These are phyloP conservation scores for Ptycholaimellus sp. DNA, from an alignment of 2,888 invertebrate genomes.

Conservation along the genomic window DNA sequence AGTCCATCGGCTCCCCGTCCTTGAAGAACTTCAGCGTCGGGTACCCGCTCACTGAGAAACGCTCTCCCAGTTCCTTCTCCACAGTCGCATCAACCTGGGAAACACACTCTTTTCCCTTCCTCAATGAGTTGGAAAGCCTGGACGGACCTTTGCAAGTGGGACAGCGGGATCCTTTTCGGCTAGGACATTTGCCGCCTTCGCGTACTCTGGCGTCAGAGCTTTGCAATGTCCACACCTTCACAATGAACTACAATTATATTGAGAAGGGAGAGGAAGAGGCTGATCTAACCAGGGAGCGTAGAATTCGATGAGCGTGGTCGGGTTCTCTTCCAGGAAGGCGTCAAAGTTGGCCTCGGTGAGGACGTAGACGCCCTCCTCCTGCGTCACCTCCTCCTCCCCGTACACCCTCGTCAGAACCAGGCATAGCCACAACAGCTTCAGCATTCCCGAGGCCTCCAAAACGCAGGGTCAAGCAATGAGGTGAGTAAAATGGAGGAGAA, in stretches of 20 bases:
- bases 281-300: constrained; percentile 36
- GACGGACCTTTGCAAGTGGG: constrained; percentile 14
- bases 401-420: no score
- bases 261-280: background rate
- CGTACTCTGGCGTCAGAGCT: constrained; percentile 31
- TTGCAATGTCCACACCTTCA: constrained; percentile 35
- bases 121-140: background rate
- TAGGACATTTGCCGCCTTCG: constrained; percentile 30
- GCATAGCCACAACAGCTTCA: no score
- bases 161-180: constrained; percentile 7
- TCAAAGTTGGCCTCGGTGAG: constrained; percentile 23
- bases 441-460: no score
- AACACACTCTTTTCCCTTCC: background rate
- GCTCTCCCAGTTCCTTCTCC: constrained; percentile 29
- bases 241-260: background rate
- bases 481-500: no score
- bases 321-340: constrained; percentile 21
- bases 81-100: constrained; percentile 32
- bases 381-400: no score
- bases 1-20: constrained; percentile 31
- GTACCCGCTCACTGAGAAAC: constrained; percentile 32
- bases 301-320: constrained; percentile 34
- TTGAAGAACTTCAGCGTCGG: constrained; percentile 36
- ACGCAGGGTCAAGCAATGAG: no score
- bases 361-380: no score